Evolutionary conservation across 2,113 vertebrate species (phyloP).

Genomic region (Prochilodus magdalenae): DNA sequence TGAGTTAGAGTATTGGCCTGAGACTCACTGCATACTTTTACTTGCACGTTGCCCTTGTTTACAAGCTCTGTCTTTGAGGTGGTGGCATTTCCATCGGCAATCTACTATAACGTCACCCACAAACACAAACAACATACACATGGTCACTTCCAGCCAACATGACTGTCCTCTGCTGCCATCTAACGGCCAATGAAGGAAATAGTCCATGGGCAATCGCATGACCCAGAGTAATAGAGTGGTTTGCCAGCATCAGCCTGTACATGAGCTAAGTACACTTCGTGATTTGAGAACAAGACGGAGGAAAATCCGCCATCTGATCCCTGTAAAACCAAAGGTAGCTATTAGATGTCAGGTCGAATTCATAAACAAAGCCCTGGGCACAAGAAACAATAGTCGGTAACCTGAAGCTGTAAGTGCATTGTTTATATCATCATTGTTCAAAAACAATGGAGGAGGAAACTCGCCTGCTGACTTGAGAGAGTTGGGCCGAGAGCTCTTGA

Average conservation of each 20-base stretch:
- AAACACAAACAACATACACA: slow-evolving; percentile 35
- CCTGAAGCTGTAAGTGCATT: slow-evolving; percentile 1
- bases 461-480: background rate
- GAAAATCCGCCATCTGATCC: background rate
- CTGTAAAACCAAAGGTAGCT: background rate
- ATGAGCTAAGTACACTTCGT: background rate
- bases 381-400: background rate
- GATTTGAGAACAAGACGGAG: background rate
- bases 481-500: background rate
- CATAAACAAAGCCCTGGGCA: background rate
- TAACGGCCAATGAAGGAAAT: background rate
- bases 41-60: background rate
- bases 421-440: slow-evolving; percentile 17
- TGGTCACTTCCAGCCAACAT: background rate
- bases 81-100: background rate
- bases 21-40: background rate
- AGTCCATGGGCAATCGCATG: background rate
- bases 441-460: slow-evolving; percentile 32
- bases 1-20: background rate
- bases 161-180: slow-evolving; percentile 47
- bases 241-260: background rate
- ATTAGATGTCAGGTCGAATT: background rate
- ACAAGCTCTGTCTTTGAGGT: background rate
- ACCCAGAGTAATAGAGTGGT: background rate
- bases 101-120: slow-evolving; percentile 6